A percentile compares a stretch with the other conserved stretches of the same genome.
Evolutionary conservation across 2,888 invertebrate genomes (phyloP).

Genomic region (Stenodera caucasica): DNA sequence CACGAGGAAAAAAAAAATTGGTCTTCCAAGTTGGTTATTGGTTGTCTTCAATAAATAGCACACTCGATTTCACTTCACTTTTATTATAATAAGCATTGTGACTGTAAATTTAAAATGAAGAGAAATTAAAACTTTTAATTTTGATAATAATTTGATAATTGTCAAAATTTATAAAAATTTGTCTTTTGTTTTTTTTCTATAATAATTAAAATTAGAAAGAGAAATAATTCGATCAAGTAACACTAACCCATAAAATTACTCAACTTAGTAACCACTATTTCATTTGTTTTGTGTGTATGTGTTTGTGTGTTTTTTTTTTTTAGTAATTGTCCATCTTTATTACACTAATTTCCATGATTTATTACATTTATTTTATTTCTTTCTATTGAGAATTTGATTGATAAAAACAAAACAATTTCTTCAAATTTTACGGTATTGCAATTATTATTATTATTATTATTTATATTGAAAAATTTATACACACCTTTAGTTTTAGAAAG

Average conservation of each 20-base stretch:
- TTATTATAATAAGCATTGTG: neutral
- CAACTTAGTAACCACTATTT: constrained; percentile 9
- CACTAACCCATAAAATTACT: constrained; percentile 21
- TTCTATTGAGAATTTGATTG: constrained; percentile 14
- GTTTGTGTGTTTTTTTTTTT: neutral
- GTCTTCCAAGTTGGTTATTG: neutral
- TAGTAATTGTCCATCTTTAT: constrained; percentile 7
- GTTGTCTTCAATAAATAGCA: neutral
- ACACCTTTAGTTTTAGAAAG: constrained; percentile 4
- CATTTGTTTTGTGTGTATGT: neutral
- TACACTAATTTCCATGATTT: neutral
- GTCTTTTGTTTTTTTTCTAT: constrained; percentile 17
- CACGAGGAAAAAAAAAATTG: too few species aligned
- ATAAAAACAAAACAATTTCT: constrained; percentile 1
- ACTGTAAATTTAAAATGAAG: neutral
- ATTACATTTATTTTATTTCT: neutral
- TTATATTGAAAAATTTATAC: neutral
- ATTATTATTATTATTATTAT: neutral
- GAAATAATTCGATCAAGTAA: constrained; percentile 3
- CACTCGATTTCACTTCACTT: constrained; percentile 5
- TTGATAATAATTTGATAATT: too few species aligned
- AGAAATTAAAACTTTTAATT: neutral
- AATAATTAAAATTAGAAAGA: constrained; percentile 8
- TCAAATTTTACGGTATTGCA: neutral
- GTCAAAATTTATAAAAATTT: neutral